Percentiles rank a stretch among this genome's conserved stretches.
These are phyloP conservation scores for Ctena decussata DNA, from an alignment of 2,888 invertebrate species.

Conservation along the genomic window DNA sequence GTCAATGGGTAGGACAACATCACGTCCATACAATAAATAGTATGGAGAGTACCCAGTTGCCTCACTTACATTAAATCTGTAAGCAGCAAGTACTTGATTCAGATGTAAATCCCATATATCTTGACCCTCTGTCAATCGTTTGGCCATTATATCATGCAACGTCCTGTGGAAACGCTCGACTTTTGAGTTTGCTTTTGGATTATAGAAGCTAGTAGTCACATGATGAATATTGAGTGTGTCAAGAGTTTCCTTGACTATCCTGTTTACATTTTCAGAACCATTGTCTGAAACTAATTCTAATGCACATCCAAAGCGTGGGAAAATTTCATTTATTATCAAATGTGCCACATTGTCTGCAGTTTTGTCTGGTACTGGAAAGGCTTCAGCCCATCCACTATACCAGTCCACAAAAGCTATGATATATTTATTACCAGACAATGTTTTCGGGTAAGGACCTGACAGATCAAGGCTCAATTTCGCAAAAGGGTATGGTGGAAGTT, in stretches of 20 bases:
- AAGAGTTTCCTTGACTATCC: slow-evolving; percentile 26
- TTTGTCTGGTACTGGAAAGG: slow-evolving; percentile 43
- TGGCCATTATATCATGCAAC: slow-evolving; percentile 31
- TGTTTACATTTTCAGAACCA: slow-evolving; percentile 35
- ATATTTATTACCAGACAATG: slow-evolving; percentile 42
- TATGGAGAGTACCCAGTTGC: slow-evolving; percentile 43
- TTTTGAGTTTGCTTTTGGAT: slow-evolving; percentile 14
- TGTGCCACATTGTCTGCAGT: slow-evolving; percentile 32
- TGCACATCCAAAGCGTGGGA: slow-evolving; percentile 38
- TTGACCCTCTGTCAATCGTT: slow-evolving; percentile 12
- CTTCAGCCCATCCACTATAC: slow-evolving; percentile 35
- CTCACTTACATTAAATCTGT: slow-evolving; percentile 52
- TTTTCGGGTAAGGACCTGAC: slow-evolving; percentile 32
- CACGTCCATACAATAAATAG: slow-evolving; percentile 51
- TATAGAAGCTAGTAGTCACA: slow-evolving; percentile 30
- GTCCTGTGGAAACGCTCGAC: slow-evolving; percentile 47
- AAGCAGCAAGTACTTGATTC: slow-evolving; percentile 52
- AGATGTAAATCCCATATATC: slow-evolving; percentile 51
- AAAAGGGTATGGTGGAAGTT: slow-evolving; percentile 51
- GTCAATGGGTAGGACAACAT: slow-evolving; percentile 56
- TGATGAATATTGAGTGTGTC: slow-evolving; percentile 34
- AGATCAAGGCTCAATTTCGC: slow-evolving; percentile 27
- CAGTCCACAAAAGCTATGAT: slow-evolving; percentile 40
- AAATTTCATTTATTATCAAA: slow-evolving; percentile 33
- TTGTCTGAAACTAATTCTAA: slow-evolving; percentile 47